Base-by-base conservation (phyloP, 2,113 vertebrate species). In the Calypte anna region DNA sequence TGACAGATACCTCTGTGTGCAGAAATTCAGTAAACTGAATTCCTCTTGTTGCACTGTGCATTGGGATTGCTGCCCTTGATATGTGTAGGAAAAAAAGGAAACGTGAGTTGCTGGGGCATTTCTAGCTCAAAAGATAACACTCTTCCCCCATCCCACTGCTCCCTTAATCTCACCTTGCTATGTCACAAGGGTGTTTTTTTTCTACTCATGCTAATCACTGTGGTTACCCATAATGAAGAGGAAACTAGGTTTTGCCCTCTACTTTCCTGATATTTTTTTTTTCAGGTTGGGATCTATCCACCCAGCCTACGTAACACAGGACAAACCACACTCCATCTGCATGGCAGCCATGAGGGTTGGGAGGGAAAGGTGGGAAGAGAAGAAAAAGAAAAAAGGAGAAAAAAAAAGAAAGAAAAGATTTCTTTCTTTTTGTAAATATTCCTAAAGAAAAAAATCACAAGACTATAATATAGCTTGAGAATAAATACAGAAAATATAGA, bases 11-110 rank as follows among this genome's bases (percentile, higher is more conserved):
- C 93, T 96, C 94, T 90, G 84, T 7, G 4, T 94, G 94, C 82
- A 95, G 94, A 92, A 96, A 95, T 93, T 96, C 95, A 94, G 66
- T 92, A 93, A 97, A 96, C 92, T 61, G 76, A 90, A 91, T 95
- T 94, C 95, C 74, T 95, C 81, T 91, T 85, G 79, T 88, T 90
- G 79, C 82, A 75, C 82, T 82, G 95, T 94, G 94, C 72, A 86
- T 81, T 96, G 93, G 88, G 95, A 94, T 81, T 93, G 76, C 79
- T 95, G 93, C 79, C 87, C 88, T 94, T 96, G 88, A 78, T 91
- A 95, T 81, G 54, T 53, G 64, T 22, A 90, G 79, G 85, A 57
- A 94, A 86, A 96, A 96, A 90, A 88, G 84, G 85, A 93, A 94
- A 93, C 63, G 91, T 86, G 85, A 93, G 43, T 90, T 3, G 22